Base-by-base conservation (phyloP, 2,888 invertebrate species). In the Cynaeus angustus region DNA sequence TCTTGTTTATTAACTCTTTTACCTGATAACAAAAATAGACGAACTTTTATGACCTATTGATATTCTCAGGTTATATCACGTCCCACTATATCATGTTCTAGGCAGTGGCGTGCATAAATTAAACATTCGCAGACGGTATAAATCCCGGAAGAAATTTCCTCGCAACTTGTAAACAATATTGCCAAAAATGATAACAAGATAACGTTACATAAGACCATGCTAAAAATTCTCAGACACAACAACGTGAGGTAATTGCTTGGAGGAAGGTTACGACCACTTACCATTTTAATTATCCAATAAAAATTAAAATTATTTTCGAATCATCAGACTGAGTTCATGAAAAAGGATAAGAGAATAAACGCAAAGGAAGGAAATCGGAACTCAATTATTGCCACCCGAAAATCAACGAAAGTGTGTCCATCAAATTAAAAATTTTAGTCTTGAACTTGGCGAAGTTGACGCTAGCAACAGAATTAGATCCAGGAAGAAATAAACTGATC, bases 401-500 rank as follows among this genome's bases (percentile, higher is more conserved):
- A 28, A 5, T 28, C 28, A 28, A 4, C 28, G 5, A 28, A 28
- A 28, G 5, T 7, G 4, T 5, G 33, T n/a, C 33, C 33, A n/a
- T 12, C 41, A 41, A 26, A 48, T 48, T 16, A 5, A 48, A 26
- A 56, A 56, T 41, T 56, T 16, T 38, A 56, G 10, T 56, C 56
- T 56, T 56, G 56, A 56, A 56, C 56, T 56, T 56, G 56, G 56
- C 56, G n/a, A 37, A 16, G 37, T 13, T 38, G 55, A 55, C 38
- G 33, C 14, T 26, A 38, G 10, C 55, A n/a, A 1, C 28, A 38
- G 6, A 55, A 55, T 55, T 16, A 55, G 41, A 41, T 16, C 21
- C 56, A 56, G 61, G 61, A 61, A 61, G 46, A 30, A 46, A 33
- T 61, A 61, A 61, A 21, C 3, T 1, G 14, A 9, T 38, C 38